Percentiles rank a stretch among this genome's conserved stretches.
phyloP scores from a whole-genome alignment of 1,140 invertebrate genomes.

The Lordiphosa collinella region DNA sequence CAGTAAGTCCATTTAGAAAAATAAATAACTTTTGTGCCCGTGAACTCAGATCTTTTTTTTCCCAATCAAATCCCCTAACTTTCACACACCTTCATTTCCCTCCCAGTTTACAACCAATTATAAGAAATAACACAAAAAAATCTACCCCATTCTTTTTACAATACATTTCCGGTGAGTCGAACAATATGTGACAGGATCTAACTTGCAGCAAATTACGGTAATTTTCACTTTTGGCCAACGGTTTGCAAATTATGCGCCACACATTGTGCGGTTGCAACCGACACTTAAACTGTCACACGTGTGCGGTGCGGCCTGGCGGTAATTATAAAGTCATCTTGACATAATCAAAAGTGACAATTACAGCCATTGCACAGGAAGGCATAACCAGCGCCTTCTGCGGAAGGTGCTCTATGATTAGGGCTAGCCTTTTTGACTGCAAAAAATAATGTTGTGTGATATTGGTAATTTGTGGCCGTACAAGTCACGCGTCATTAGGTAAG shows the following conservation, averaged over 20 bases:
- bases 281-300: conserved; percentile 78
- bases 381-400: neutral
- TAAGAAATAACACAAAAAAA: neutral
- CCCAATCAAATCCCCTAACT: too few species aligned
- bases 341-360: conserved; percentile 79
- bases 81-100: neutral
- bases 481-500: conserved; percentile 67
- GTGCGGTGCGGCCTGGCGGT: conserved; percentile 40
- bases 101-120: conserved; percentile 10
- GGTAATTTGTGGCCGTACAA: conserved; percentile 36
- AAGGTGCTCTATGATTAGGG: conserved; percentile 46
- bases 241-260: conserved; percentile 62
- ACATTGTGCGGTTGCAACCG: conserved; percentile 55
- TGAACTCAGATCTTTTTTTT: too few species aligned
- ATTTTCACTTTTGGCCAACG: conserved; percentile 58
- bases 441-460: conserved; percentile 26
- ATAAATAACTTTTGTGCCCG: too few species aligned
- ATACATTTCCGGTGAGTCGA: conserved; percentile 43
- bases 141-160: conserved; percentile 2
- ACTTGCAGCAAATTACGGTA: conserved; percentile 56
- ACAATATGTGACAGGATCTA: conserved; percentile 25
- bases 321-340: conserved; percentile 79
- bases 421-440: conserved; percentile 1
- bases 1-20: too few species aligned
- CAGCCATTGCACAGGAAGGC: conserved; percentile 70